These are phyloP conservation scores for Adineta ricciae DNA, from an alignment of 2,888 invertebrate genomes.

Conservation along the genomic window DNA sequence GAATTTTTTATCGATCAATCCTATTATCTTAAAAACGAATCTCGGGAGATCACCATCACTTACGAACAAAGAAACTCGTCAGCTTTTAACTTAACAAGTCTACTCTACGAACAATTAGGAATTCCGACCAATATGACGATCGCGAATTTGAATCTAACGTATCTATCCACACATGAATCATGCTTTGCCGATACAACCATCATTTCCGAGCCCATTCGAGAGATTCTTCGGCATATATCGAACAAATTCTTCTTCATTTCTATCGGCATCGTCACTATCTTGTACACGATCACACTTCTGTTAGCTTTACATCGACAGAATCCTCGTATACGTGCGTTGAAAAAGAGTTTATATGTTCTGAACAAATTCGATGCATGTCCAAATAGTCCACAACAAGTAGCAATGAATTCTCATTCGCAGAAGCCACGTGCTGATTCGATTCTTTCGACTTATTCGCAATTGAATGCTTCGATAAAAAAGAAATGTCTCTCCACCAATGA, in stretches of 20 bases:
- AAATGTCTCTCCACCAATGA: not conserved
- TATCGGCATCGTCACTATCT: not conserved
- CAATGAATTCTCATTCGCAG: not conserved
- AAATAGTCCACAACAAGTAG: not conserved
- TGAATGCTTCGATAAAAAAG: not conserved
- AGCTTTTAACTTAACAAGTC: not conserved
- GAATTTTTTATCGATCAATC: not conserved
- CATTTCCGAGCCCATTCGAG: not conserved
- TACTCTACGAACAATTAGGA: not conserved
- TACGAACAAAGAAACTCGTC: not conserved
- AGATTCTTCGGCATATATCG: conserved; percentile 4
- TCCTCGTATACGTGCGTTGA: conserved; percentile 9
- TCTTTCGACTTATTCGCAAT: not conserved
- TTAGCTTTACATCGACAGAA: not conserved
- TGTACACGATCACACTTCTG: not conserved
- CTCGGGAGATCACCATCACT: not conserved
- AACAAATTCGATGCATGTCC: not conserved
- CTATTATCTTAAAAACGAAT: too few species aligned
- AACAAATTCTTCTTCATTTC: not conserved
- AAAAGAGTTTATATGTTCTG: not conserved
- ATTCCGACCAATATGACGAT: not conserved
- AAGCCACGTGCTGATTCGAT: not conserved
- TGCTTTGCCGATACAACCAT: conserved; percentile 17
- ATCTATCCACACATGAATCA: not conserved
- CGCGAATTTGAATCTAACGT: not conserved